phyloP scores from a whole-genome alignment of 2,797 vertebrate genomes.

The Melanotaenia boesemani region DNA sequence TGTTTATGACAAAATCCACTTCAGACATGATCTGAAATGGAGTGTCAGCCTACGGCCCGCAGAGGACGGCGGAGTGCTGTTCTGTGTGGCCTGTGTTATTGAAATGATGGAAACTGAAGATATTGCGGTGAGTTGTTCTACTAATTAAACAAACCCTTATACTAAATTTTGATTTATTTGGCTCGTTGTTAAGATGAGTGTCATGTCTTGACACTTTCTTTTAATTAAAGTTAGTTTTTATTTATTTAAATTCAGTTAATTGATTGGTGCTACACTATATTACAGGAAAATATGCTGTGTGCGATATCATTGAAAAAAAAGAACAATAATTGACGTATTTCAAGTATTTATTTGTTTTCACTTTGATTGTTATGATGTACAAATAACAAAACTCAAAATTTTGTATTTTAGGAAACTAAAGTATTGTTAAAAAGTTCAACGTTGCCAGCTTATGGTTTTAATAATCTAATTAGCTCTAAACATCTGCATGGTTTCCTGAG shows the following conservation, averaged over 20 bases:
- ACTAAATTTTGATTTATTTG: no score
- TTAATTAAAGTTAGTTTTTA: no score
- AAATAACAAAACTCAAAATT: not conserved
- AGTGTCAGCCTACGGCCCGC: constrained; percentile 50
- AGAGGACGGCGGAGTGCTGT: constrained; percentile 49
- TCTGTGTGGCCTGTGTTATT: constrained; percentile 89
- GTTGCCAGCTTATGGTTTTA: no score
- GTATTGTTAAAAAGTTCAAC: not conserved
- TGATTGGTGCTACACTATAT: no score
- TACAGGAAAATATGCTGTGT: no score
- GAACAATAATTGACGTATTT: not conserved
- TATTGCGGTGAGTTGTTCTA: constrained; percentile 77
- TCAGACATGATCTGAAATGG: constrained; percentile 84
- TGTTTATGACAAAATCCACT: constrained; percentile 73
- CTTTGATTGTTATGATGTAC: not conserved
- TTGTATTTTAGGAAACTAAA: not conserved
- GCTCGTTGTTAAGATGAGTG: no score
- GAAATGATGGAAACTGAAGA: constrained; percentile 84
- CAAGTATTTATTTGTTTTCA: not conserved
- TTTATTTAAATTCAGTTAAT: no score
- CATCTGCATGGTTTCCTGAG: not conserved
- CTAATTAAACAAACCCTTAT: not conserved
- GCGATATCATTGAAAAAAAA: not conserved
- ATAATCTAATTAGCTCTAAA: not conserved
- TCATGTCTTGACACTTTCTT: no score